These are phyloP conservation scores for Drosophila cardini DNA, from an alignment of 1,140 invertebrate genomes.

Conservation along the genomic window DNA sequence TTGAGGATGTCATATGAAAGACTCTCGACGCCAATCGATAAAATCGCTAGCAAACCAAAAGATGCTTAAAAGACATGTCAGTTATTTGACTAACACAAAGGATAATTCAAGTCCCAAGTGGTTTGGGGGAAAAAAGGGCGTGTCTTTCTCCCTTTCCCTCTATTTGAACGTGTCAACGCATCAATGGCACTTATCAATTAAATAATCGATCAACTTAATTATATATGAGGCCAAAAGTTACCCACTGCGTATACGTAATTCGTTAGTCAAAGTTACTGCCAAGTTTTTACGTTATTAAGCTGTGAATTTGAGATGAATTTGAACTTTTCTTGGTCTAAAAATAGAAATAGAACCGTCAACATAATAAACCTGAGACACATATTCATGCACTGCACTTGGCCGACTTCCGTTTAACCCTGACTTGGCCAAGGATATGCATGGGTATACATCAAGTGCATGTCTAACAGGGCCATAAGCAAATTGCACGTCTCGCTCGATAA, in stretches of 20 bases:
- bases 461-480: conserved; percentile 23
- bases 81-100: background rate
- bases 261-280: too few relatives aligned
- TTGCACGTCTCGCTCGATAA: conserved; percentile 42
- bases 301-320: too few relatives aligned
- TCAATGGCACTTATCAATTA: background rate
- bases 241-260: conserved; percentile 9
- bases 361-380: conserved; percentile 9
- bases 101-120: background rate
- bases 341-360: background rate
- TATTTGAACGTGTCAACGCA: background rate
- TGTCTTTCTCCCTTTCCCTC: background rate
- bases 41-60: conserved; percentile 4
- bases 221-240: background rate
- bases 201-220: conserved; percentile 7
- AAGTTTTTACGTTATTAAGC: too few relatives aligned
- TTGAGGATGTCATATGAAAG: conserved; percentile 6
- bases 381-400: conserved; percentile 20
- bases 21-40: conserved; percentile 10
- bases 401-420: conserved; percentile 7
- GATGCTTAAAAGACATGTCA: conserved; percentile 13
- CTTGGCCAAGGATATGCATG: conserved; percentile 19
- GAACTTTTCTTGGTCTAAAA: too few relatives aligned
- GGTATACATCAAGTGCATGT: conserved; percentile 33
- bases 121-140: background rate